Evolutionary conservation across 2,888 invertebrate genomes (phyloP).

Genomic region (Noctua comes): DNA sequence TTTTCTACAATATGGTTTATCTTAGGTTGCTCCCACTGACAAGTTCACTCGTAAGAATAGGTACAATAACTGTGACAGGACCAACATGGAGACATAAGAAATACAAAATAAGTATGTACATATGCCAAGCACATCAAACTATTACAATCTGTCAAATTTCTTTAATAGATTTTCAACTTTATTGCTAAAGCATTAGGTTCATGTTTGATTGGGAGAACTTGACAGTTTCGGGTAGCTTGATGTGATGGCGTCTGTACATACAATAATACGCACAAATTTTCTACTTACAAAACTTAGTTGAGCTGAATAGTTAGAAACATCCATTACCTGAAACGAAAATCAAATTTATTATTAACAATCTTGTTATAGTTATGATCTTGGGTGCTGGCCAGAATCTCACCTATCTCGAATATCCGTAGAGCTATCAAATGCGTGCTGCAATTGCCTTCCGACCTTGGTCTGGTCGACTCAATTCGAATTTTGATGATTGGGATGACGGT

Average conservation of each 20-base stretch:
- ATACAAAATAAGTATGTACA: neutral
- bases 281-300: constrained; percentile 49
- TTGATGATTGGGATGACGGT: constrained; percentile 15
- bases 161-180: too few relatives aligned
- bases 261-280: constrained; percentile 11
- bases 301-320: constrained; percentile 35
- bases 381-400: constrained; percentile 49
- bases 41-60: neutral
- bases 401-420: constrained; percentile 44
- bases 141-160: too few relatives aligned
- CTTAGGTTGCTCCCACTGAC: neutral
- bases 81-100: neutral
- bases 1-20: neutral
- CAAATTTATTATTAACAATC: constrained; percentile 48
- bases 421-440: constrained; percentile 45
- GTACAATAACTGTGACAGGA: neutral
- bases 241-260: neutral
- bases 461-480: constrained; percentile 28
- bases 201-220: too few relatives aligned
- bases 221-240: too few relatives aligned
- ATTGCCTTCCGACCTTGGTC: constrained; percentile 49
- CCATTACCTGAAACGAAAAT: constrained; percentile 67
- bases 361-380: constrained; percentile 50
- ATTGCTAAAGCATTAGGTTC: too few relatives aligned
- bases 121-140: too few relatives aligned